Conservation (phyloP, 2,888 invertebrate species). For the Alloscopus bannaensis region DNA sequence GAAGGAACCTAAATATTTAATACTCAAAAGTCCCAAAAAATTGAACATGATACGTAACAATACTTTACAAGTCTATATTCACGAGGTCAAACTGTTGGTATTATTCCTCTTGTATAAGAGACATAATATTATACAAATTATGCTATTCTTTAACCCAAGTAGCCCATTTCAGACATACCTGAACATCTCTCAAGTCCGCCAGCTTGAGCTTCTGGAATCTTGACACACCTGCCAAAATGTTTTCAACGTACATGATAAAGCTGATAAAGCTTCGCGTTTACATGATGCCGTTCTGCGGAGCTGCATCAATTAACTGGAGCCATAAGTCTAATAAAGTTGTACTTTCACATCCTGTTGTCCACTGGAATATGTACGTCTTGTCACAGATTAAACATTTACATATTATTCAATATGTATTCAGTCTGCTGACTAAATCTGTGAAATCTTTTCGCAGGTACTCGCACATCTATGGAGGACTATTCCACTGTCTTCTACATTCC, state of each 20-base stretch:
- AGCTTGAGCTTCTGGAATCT: too few species aligned
- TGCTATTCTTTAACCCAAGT: background rate
- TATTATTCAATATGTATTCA: too few species aligned
- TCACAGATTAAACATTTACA: too few species aligned
- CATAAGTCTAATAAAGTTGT: background rate
- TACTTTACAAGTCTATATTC: background rate
- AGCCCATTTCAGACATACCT: background rate
- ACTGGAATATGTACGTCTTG: constrained; percentile 9
- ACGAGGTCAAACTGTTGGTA: background rate
- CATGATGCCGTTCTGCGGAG: background rate
- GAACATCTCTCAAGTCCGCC: background rate
- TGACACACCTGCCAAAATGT: too few species aligned
- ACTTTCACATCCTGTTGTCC: background rate
- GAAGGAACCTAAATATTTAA: background rate
- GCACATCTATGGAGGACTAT: too few species aligned
- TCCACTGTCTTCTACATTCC: too few species aligned
- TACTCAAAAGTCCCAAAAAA: background rate
- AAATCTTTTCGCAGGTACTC: too few species aligned
- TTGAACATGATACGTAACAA: background rate
- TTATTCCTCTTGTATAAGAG: background rate
- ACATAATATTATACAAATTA: background rate
- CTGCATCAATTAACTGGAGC: background rate
- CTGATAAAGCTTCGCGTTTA: background rate
- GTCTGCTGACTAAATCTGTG: too few species aligned
- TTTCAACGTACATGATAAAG: background rate